phyloP scores from a whole-genome alignment of 2,888 invertebrate species.

The Exephanes ischioxanthus region DNA sequence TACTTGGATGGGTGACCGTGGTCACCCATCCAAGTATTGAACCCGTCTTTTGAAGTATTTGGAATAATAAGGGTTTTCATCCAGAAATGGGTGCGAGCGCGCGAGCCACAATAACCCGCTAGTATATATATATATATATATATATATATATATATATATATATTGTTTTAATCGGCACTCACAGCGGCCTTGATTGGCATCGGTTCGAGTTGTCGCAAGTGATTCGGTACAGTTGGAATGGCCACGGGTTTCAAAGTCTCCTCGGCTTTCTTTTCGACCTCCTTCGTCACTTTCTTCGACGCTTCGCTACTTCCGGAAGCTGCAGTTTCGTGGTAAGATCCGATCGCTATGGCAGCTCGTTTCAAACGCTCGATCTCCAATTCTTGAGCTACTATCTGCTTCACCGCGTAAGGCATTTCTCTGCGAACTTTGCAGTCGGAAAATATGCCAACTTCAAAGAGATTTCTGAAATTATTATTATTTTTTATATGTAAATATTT shows the following conservation, averaged over 20 bases:
- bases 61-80: too few species aligned
- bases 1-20: too few species aligned
- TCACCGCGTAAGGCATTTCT: slow-evolving; percentile 77
- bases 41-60: too few species aligned
- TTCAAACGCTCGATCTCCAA: slow-evolving; percentile 79
- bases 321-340: slow-evolving; percentile 19
- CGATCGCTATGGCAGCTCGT: slow-evolving; percentile 70
- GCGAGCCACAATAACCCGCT: too few species aligned
- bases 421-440: slow-evolving; percentile 77
- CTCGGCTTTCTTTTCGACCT: slow-evolving; percentile 11
- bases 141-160: too few species aligned
- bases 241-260: slow-evolving; percentile 4
- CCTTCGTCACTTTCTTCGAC: slow-evolving; percentile 30
- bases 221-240: slow-evolving; percentile 80
- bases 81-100: too few species aligned
- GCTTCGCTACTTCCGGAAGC: slow-evolving; percentile 7
- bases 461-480: slow-evolving; percentile 73
- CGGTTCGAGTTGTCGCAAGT: slow-evolving; percentile 83
- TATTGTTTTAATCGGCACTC: slow-evolving; percentile 45
- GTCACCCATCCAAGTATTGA: too few species aligned
- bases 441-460: slow-evolving; percentile 78
- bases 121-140: too few species aligned
- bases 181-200: slow-evolving; percentile 75
- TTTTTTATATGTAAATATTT: neutral
- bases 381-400: slow-evolving; percentile 81